Base-by-base conservation (phyloP, 1,140 invertebrate genomes). In the Drosophila insularis region DNA sequence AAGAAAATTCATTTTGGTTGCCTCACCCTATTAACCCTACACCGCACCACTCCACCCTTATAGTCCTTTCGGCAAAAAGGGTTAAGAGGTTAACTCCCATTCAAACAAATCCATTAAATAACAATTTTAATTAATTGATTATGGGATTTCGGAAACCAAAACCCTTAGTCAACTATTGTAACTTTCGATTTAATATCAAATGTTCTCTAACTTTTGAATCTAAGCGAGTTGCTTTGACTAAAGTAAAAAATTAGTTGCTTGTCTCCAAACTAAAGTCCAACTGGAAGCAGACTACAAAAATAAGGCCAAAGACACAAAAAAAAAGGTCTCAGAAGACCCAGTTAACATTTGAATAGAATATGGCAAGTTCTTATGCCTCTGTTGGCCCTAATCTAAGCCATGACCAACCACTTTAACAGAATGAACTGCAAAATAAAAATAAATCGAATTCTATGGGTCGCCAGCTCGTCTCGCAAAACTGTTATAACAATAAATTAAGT, bases 401-500 rank as follows among this genome's bases (percentile, higher is more conserved):
- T 75, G 32, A 74, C 71, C 73, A 73, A 63, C 63, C 74, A 62
- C 61, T 75, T 64, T 54, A 73, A 59, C 31, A 19, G 27, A 35
- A 11, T 13, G 19, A 50, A 50, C 7, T 50, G 5, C 35, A 32
- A 62, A 50, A 21, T n/a, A 3, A 21, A 21, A 21, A 8, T 21
- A n/a, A 8, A 31, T 56, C 54, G 53, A n/a, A 63, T 54, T 60
- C 23, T 60, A 40, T 27, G 40, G 43, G 62, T 65, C 71, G 40
- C 39, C 19, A 17, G 35, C 8, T 40, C 35, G 59, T 61, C 61
- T 35, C 61, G 43, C 70, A 85, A 81, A 81, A 85, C 70, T 78
- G 78, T 85, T 79, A 76, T 79, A 79, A 87, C 82, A 79, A 87
- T 86, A 86, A 86, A 87, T 86, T 87, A 79, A 79, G 82, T 87